Conservation (phyloP, 2,888 invertebrate species). For the Chaetogeoica ovagalla region DNA sequence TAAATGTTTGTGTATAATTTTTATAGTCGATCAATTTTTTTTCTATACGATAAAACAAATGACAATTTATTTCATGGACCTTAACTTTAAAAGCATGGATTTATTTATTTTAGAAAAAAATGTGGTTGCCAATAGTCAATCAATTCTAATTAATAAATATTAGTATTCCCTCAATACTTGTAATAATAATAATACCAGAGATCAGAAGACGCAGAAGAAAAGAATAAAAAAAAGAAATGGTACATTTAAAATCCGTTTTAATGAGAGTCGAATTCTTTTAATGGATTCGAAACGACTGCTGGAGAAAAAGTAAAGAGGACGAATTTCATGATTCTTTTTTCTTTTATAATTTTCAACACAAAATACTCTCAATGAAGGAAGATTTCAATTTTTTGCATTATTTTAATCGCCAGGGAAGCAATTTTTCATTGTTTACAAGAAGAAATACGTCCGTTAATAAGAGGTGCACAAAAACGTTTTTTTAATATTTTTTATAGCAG, state of each 20-base stretch:
- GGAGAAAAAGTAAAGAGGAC: background rate
- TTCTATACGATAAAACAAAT: too few species aligned
- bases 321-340: constrained; percentile 11
- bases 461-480: constrained; percentile 3
- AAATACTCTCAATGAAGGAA: background rate
- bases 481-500: background rate
- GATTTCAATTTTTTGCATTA: constrained; percentile 30
- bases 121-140: background rate
- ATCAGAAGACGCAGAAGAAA: background rate
- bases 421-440: constrained; percentile 23
- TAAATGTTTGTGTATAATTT: too few species aligned
- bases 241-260: constrained; percentile 28
- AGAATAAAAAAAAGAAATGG: background rate
- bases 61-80: too few species aligned
- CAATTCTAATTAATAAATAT: background rate
- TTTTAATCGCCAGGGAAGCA: constrained; percentile 9
- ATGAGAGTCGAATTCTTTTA: constrained; percentile 35
- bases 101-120: background rate
- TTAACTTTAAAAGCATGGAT: too few species aligned
- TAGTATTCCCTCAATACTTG: constrained; percentile 2
- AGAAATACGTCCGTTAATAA: background rate
- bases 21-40: too few species aligned
- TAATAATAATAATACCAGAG: background rate
- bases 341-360: background rate
- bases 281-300: constrained; percentile 32